Evolutionary conservation across 2,888 invertebrate species (phyloP).

Genomic region (Lycaena phlaeas): DNA sequence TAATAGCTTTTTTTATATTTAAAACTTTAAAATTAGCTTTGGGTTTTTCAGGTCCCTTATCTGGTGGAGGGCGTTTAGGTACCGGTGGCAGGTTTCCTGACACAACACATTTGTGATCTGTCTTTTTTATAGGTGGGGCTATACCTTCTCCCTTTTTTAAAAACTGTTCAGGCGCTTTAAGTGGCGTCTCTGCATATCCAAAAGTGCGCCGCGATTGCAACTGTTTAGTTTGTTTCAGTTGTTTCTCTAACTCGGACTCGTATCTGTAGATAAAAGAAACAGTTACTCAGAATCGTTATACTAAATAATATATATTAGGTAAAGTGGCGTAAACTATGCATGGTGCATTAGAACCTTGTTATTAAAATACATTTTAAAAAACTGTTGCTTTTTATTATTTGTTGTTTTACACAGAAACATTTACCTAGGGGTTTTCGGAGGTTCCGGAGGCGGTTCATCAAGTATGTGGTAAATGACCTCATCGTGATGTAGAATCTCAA

Average conservation of each 20-base stretch:
- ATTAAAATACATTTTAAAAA: too few relatives aligned
- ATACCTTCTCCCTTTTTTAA: slow-evolving; percentile 75
- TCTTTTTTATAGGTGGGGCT: slow-evolving; percentile 46
- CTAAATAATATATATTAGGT: too few relatives aligned
- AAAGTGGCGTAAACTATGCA: too few relatives aligned
- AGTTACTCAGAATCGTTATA: too few relatives aligned
- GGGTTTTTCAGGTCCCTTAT: slow-evolving; percentile 39
- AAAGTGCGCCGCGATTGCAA: slow-evolving; percentile 73
- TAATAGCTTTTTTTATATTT: slow-evolving; percentile 75
- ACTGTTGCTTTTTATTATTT: too few relatives aligned
- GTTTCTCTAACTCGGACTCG: slow-evolving; percentile 62
- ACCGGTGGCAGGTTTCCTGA: slow-evolving; percentile 58
- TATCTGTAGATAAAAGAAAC: slow-evolving; percentile 40
- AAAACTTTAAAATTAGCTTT: slow-evolving; percentile 68
- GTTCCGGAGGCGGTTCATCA: slow-evolving; percentile 55
- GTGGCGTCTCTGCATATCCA: slow-evolving; percentile 77
- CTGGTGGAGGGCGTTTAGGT: slow-evolving; percentile 47
- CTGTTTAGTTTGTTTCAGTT: slow-evolving; percentile 53
- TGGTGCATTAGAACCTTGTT: too few relatives aligned
- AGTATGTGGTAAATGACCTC: slow-evolving; percentile 78
- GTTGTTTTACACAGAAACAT: too few relatives aligned
- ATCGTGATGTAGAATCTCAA: slow-evolving; percentile 76
- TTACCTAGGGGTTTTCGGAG: slow-evolving; percentile 67
- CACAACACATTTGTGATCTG: slow-evolving; percentile 49
- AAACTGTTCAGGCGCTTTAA: slow-evolving; percentile 73